Evolutionary conservation across 2,113 vertebrate species (phyloP).

Genomic region (Girardinichthys multiradiatus): DNA sequence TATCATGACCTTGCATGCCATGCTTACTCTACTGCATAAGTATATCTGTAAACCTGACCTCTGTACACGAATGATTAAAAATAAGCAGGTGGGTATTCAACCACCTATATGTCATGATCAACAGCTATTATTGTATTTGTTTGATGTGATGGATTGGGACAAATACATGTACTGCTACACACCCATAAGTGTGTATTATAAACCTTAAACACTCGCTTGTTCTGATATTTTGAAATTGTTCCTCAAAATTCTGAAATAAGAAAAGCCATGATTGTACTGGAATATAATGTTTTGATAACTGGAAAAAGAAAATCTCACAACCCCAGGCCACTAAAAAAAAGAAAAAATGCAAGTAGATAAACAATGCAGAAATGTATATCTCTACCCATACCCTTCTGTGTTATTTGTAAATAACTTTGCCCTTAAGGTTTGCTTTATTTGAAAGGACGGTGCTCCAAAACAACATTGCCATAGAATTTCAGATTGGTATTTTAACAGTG

Average conservation of each 20-base stretch:
- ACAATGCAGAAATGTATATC: conserved; percentile 55
- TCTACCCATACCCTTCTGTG: conserved; percentile 45
- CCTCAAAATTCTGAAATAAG: background rate
- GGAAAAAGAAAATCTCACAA: conserved; percentile 37
- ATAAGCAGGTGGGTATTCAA: background rate
- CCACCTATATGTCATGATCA: background rate
- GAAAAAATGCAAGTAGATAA: conserved; percentile 60
- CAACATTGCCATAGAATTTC: conserved; percentile 61
- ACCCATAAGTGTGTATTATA: background rate
- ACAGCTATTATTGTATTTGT: background rate
- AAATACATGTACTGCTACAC: no score
- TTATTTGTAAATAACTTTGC: conserved; percentile 69
- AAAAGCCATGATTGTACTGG: background rate
- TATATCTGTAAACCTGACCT: background rate
- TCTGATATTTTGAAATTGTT: background rate
- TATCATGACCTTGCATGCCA: no score
- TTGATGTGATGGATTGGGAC: background rate
- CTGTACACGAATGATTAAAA: background rate
- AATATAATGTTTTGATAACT: conserved; percentile 34
- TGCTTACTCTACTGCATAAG: background rate
- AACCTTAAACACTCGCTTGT: background rate
- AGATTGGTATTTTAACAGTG: conserved; percentile 74
- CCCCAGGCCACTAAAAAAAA: conserved; percentile 35
- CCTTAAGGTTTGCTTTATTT: conserved; percentile 63
- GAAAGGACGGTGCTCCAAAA: conserved; percentile 50